Base-by-base conservation (phyloP, 2,888 invertebrate genomes). In the Conops quadrifasciatus region DNA sequence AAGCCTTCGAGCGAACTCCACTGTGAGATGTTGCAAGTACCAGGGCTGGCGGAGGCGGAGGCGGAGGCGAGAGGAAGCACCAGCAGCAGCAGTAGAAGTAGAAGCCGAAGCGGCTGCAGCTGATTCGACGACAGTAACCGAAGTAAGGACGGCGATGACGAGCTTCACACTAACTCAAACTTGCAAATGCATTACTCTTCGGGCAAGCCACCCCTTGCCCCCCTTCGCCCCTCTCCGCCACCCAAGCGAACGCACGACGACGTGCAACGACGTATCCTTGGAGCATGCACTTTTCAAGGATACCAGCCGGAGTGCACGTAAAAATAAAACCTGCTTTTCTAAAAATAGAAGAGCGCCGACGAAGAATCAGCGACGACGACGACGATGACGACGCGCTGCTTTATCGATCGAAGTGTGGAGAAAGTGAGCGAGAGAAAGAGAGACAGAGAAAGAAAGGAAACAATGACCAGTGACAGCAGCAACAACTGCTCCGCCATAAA, bases 201-300 rank as follows among this genome's bases (percentile, higher is more conserved):
- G 15, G n/a, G 11, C 5, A 28, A 45, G 15, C 43, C 43, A 43
- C 43, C 13, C 43, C 5, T 5, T 43, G 43, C 45, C 45, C 45
- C 45, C 15, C 15, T 19, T 19, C 16, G 1, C 49, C n/a, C 1
- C 49, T 4, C 1, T 19, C 49, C 15, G 16, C n/a, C 49, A 13
- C 19, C 53, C 53, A n/a, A 11, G 9, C 9, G 36, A 21, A 24
- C 53, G 53, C 59, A 67, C 28, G 49, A 15, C 56, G 62, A 49
- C 51, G 58, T 67, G 47, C 49, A 19, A 28, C 9, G 74, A 15
- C 15, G 58, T 76, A 81, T 80, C 80, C 80, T 76, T 73, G 80
- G 80, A 74, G 78, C 75, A 77, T 80, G 80, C 80, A 78, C 77
- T 75, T 78, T 79, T 79, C 58, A 58, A 58, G 58, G 58, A 58